These are phyloP conservation scores for Acomys russatus DNA, from an alignment of 2,797 vertebrate species.

Conservation along the genomic window DNA sequence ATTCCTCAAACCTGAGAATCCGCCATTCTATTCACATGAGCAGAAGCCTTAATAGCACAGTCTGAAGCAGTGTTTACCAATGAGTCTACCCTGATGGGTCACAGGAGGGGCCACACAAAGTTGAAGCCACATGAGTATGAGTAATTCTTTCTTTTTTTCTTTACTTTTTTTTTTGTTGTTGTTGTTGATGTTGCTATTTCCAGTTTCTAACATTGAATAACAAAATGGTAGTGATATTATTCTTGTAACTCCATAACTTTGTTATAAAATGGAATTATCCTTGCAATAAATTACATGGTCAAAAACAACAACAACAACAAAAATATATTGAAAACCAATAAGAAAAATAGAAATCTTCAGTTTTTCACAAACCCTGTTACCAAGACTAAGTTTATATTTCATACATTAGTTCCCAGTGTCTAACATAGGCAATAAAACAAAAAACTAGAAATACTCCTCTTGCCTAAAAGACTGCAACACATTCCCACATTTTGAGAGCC, in stretches of 20 bases:
- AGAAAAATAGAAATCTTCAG: background rate
- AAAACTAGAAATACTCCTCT: constrained; percentile 19
- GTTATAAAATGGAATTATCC: background rate
- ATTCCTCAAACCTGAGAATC: constrained; percentile 28
- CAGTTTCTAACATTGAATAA: background rate
- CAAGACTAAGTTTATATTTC: constrained; percentile 6
- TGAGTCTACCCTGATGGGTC: background rate
- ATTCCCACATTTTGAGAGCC: constrained; percentile 4
- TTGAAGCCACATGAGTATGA: background rate
- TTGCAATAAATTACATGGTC: background rate
- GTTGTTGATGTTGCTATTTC: background rate
- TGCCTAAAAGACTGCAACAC: background rate
- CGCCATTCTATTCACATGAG: background rate
- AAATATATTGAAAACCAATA: background rate
- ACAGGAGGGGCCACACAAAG: background rate
- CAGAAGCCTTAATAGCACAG: rapidly evolving
- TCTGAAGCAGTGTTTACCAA: background rate
- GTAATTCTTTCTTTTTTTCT: background rate
- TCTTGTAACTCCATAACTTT: background rate
- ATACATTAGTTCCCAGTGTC: background rate
- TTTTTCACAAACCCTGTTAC: background rate
- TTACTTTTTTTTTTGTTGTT: background rate
- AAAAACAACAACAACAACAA: background rate
- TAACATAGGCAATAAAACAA: constrained; percentile 32
- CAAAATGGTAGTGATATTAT: background rate